phyloP scores from a whole-genome alignment of 2,888 invertebrate genomes.

The Coelopa pilipes region DNA sequence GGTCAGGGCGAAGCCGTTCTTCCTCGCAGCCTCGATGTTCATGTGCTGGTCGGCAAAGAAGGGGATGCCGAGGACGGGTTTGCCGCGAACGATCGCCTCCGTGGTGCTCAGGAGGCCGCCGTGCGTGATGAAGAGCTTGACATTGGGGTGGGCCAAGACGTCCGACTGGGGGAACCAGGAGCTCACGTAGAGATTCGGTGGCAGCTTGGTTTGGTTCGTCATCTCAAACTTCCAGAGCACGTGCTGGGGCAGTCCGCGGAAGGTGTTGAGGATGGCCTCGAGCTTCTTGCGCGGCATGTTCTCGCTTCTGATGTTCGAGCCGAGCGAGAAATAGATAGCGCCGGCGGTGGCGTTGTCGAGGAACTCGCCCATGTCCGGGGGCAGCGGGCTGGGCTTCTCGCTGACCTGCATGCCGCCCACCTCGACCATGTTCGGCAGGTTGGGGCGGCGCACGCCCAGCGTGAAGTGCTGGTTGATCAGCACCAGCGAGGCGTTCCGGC shows the following conservation, averaged over 20 bases:
- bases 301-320: slow-evolving; percentile 54
- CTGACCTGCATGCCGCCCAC: slow-evolving; percentile 55
- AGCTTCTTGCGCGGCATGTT: slow-evolving; percentile 46
- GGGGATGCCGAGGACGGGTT: slow-evolving; percentile 66
- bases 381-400: slow-evolving; percentile 45
- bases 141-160: slow-evolving; percentile 63
- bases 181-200: slow-evolving; percentile 52
- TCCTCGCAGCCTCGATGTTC: slow-evolving; percentile 49
- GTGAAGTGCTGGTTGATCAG: slow-evolving; percentile 53
- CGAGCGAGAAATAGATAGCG: slow-evolving; percentile 65
- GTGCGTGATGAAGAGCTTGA: slow-evolving; percentile 65
- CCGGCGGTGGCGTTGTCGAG: slow-evolving; percentile 59
- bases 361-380: slow-evolving; percentile 55
- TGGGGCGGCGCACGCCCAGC: slow-evolving; percentile 50
- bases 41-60: slow-evolving; percentile 54
- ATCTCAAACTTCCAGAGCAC: slow-evolving; percentile 64
- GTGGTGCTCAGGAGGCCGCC: slow-evolving; percentile 65
- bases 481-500: slow-evolving; percentile 48
- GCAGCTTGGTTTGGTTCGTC: slow-evolving; percentile 49
- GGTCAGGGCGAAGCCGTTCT: slow-evolving; percentile 57
- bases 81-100: slow-evolving; percentile 65
- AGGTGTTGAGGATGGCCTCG: slow-evolving; percentile 34
- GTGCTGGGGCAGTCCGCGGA: slow-evolving; percentile 33
- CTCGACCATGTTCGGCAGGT: slow-evolving; percentile 56
- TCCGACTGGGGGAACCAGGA: slow-evolving; percentile 65